Base-by-base conservation (phyloP, 2,888 invertebrate species). In the Thereva unica region DNA sequence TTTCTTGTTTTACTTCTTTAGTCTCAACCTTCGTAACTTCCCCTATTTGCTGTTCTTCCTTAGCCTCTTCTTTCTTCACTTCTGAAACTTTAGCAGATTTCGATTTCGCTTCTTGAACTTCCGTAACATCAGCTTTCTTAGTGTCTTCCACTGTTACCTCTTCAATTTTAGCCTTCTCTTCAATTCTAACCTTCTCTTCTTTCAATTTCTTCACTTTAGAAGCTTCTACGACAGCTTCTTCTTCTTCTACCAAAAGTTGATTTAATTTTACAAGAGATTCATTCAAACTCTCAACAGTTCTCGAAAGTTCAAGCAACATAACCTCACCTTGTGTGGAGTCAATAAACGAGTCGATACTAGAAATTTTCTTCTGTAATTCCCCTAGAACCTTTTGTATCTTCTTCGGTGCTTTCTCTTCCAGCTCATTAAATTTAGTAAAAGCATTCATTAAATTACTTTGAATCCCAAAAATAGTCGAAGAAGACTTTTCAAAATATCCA, bases 361-460 rank as follows among this genome's bases (percentile, higher is more conserved):
- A 50, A 5, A 61, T 50, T 9, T 41, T 50, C 0, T 50, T 50
- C 34, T 61, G 49, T 6, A 5, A 34, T 2, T 50, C 23, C 5
- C 76, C 68, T 8, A 77, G 76, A 64, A 72, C 70, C 8, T 68
- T 69, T 0, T 74, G 66, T 3, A 74, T 44, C 1, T 75, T 72
- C 37, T 74, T 74, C 0, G 69, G 67, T 1, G 71, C 71, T 3
- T 42, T 55, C 66, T 78, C 77, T 57, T 74, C 73, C n/a, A 75
- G 69, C 56, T 79, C 78, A 42, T 78, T 78, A 0, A 78, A 66
- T 1, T 71, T 71, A 47, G 76, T 73, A 44, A 79, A 79, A 4
- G 76, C 71, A 0, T 75, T 70, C 79, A 79, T 79, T 8, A 78
- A 71, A 53, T 74, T 8, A 50, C 10, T 61, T 40, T 61, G 50